Evolutionary conservation across 2,797 vertebrate species (phyloP), one percentile per base, ranked within the genome.

Genomic region (Arremon brunneinucha): DNA sequence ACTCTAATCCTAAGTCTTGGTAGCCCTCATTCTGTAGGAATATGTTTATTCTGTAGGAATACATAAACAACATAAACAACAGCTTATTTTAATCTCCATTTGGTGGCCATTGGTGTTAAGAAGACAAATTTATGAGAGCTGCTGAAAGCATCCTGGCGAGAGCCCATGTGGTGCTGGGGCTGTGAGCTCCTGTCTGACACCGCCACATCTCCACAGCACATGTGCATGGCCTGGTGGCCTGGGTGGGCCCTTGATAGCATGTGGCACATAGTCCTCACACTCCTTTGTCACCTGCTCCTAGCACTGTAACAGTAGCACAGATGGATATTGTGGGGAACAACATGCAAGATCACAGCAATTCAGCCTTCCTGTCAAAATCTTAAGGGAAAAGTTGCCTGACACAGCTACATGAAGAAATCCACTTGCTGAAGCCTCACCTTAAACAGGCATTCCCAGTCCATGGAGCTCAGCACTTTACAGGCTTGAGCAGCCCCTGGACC

Each of bases 391-490:
- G 35, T 53, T 70, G 89, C 86, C 86, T 95, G 95, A 94, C 59
- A 80, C 34, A 90, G 67, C 78, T 86, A 68, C 34, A 63, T 24
- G 13, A 63, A 59, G 37, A 82, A 92, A 89, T 28, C 53, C 79
- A 87, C 81, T 93, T 92, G 92, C 89, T 95, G 95, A 97, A 97
- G 88, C 63, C 83, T 86, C 89, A 89, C 70, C 90, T 89, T 49
- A 86, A 90, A 90, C 64, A 93, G 79, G 81, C 85, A 35, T 90
- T 96, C 89, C 78, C 91, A 94, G 50, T 52, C 88, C 91, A 72
- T 1, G 12, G 43, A 95, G 93, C 79, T 96, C 94, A 92, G 92
- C 83, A 86, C 65, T 86, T 94, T 83, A 87, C 4, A 34, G 12
- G 59, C 81, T 92, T 95, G 89, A 96, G 94, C 75, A 96, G 77